Percentiles rank a stretch among this genome's conserved stretches.
Conservation (phyloP, 2,797 vertebrate species). For the Tamandua tetradactyla region DNA sequence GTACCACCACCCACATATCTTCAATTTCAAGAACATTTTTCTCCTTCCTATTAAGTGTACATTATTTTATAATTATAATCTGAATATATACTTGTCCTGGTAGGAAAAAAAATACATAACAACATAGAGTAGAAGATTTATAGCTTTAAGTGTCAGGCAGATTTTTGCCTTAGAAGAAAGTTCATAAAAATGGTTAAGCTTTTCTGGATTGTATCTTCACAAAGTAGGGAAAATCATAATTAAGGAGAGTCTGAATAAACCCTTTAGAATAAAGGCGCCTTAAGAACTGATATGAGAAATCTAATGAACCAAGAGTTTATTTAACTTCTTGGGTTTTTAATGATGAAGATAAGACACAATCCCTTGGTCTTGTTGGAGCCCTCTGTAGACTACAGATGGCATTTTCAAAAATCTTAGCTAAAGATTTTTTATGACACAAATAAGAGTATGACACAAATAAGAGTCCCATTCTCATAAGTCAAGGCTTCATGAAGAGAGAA, state of each 20-base stretch:
- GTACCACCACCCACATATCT: background rate
- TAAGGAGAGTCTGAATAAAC: slow-evolving; percentile 30
- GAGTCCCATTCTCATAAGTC: background rate
- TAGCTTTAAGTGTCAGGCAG: background rate
- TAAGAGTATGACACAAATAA: background rate
- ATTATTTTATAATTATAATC: slow-evolving; percentile 69
- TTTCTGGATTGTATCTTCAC: slow-evolving; percentile 38
- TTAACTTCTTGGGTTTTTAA: slow-evolving; percentile 8
- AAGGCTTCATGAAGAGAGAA: slow-evolving; percentile 21
- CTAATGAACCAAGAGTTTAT: background rate
- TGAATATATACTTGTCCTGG: background rate
- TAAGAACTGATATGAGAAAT: slow-evolving; percentile 10
- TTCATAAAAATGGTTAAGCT: slow-evolving; percentile 34
- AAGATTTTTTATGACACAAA: background rate
- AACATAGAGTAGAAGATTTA: slow-evolving; percentile 14
- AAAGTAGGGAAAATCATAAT: slow-evolving; percentile 35
- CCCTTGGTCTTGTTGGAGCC: background rate
- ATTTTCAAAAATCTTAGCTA: background rate
- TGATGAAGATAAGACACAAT: background rate
- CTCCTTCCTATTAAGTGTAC: slow-evolving; percentile 58
- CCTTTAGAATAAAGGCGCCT: slow-evolving; percentile 33
- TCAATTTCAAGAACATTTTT: slow-evolving; percentile 24
- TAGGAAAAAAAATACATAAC: background rate
- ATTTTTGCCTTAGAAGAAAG: background rate
- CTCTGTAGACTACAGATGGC: background rate